Conservation (phyloP, 2,888 invertebrate genomes). For the Linnaemya vulpina region DNA sequence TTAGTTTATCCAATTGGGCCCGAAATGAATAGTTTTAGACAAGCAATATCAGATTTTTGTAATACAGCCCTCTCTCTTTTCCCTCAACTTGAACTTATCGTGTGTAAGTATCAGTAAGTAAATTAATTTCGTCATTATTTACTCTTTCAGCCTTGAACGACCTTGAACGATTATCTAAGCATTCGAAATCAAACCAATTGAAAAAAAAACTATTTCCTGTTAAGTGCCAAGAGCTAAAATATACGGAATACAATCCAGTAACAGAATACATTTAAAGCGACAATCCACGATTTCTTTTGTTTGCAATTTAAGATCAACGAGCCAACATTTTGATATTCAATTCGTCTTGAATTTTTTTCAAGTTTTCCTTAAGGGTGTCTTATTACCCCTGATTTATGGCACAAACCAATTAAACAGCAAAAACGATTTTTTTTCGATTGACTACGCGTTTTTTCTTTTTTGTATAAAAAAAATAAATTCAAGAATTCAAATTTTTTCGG, state of each 20-base stretch:
- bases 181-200: conserved; percentile 17
- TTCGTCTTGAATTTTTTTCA: neutral
- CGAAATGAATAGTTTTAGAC: too few relatives aligned
- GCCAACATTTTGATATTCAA: neutral
- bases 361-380: neutral
- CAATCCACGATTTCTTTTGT: neutral
- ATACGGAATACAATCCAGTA: neutral
- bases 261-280: neutral
- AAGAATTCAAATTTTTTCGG: neutral
- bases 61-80: too few relatives aligned
- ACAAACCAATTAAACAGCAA: neutral
- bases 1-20: too few relatives aligned
- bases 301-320: neutral
- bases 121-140: neutral
- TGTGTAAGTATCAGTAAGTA: too few relatives aligned
- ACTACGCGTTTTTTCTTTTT: neutral
- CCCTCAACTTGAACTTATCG: too few relatives aligned
- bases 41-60: too few relatives aligned
- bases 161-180: conserved; percentile 37
- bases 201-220: conserved; percentile 23
- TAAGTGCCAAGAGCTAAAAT: neutral
- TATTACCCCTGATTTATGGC: neutral
- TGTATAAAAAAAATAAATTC: too few relatives aligned
- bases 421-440: neutral
- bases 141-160: conserved; percentile 10